These are phyloP conservation scores for Setophaga petechia DNA, from an alignment of 2,113 vertebrate genomes.

Conservation along the genomic window DNA sequence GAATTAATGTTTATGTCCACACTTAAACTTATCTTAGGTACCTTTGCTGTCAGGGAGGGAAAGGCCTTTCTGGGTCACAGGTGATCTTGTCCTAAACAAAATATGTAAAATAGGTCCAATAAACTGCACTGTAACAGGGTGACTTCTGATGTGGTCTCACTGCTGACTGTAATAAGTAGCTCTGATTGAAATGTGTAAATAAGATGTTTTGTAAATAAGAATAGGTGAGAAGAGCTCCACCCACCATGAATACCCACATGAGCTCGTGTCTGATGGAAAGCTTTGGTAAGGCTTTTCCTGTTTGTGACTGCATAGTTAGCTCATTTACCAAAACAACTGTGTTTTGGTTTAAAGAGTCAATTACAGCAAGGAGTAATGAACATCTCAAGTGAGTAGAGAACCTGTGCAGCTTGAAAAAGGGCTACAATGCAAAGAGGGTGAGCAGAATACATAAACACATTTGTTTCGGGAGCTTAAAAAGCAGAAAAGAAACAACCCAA, in stretches of 20 bases:
- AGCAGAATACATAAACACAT: neutral
- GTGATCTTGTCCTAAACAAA: neutral
- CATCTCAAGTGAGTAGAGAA: neutral
- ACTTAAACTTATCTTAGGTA: neutral
- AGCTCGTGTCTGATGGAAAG: neutral
- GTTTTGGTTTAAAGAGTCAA: neutral
- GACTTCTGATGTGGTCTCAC: neutral
- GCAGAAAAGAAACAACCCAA: neutral
- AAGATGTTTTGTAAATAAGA: neutral
- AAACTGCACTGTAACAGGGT: neutral
- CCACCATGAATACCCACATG: fast-evolving
- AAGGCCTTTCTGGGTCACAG: neutral
- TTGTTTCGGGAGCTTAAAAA: neutral
- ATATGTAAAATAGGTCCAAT: neutral
- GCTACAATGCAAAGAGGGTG: neutral
- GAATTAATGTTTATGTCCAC: neutral
- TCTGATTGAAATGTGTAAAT: neutral
- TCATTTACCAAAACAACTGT: neutral
- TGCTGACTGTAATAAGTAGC: neutral
- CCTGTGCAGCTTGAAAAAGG: neutral
- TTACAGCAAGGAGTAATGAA: neutral
- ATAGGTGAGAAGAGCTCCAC: neutral
- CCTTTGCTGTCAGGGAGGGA: neutral
- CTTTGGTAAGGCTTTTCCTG: slow-evolving; percentile 10
- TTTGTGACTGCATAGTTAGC: neutral